Percentiles rank a stretch among this genome's conserved stretches.
Conservation (phyloP, 2,888 invertebrate species). For the Rosalia funebris region DNA sequence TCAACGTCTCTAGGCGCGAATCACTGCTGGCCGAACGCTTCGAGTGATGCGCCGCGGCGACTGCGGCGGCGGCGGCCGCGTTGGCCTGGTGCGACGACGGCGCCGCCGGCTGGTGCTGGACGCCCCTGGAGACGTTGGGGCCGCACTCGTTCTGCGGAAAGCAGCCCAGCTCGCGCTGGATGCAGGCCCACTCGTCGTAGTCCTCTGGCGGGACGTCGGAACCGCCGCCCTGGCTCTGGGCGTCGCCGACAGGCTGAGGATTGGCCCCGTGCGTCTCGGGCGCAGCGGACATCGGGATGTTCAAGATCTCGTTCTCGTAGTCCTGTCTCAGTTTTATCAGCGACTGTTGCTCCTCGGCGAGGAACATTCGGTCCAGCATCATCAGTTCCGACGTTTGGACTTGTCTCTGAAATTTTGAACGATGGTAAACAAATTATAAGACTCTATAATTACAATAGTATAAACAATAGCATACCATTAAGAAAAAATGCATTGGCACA, state of each 20-base stretch:
- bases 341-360: constrained; percentile 76
- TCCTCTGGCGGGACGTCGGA: constrained; percentile 55
- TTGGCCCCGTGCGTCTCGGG: constrained; percentile 32
- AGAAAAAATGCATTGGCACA: not conserved
- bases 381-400: constrained; percentile 80
- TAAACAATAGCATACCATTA: too few species aligned
- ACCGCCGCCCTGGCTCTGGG: constrained; percentile 1
- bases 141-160: constrained; percentile 54
- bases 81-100: constrained; percentile 19
- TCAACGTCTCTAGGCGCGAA: constrained; percentile 60
- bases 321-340: constrained; percentile 71
- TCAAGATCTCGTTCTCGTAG: constrained; percentile 50
- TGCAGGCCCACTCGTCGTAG: constrained; percentile 76
- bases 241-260: not conserved
- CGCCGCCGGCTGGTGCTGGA: constrained; percentile 21
- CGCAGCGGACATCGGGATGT: constrained; percentile 31
- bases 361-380: constrained; percentile 79
- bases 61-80: too few species aligned
- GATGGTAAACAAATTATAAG: too few species aligned
- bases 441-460: too few species aligned
- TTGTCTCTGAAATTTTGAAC: constrained; percentile 72
- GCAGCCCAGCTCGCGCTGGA: constrained; percentile 72
- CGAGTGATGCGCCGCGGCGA: constrained; percentile 37
- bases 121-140: not conserved
- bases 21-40: constrained; percentile 59